Conservation (phyloP, 2,113 vertebrate genomes). For the Perccottus glenii region DNA sequence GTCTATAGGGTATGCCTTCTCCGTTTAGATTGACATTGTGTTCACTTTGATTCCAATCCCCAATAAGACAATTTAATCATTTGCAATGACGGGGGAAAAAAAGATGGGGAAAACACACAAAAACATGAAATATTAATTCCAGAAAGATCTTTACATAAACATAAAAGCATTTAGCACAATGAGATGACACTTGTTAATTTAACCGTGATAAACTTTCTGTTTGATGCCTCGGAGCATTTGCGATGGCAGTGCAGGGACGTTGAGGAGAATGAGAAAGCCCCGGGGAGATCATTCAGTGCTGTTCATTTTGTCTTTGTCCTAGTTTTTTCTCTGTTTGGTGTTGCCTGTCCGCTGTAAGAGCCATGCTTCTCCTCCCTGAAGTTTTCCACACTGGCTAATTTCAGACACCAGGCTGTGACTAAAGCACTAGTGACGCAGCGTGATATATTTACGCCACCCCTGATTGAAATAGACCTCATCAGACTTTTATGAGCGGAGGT, state of each 20-base stretch:
- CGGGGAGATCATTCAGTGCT: conserved; percentile 56
- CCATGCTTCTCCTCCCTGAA: conserved; percentile 60
- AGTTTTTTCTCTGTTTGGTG: conserved; percentile 59
- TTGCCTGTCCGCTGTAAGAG: conserved; percentile 47
- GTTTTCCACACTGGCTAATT: conserved; percentile 52
- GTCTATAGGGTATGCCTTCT: conserved; percentile 73
- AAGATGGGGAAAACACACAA: conserved; percentile 51
- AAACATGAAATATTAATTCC: conserved; percentile 83
- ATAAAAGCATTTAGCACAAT: conserved; percentile 78
- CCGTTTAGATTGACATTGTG: conserved; percentile 74
- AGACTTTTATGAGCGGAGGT: conserved; percentile 25
- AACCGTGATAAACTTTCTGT: conserved; percentile 77
- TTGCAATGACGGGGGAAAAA: conserved; percentile 54
- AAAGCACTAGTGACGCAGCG: conserved; percentile 31
- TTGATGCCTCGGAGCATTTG: conserved; percentile 75
- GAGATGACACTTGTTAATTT: conserved; percentile 82
- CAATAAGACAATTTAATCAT: conserved; percentile 73
- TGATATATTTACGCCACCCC: conserved; percentile 21
- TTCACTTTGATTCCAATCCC: conserved; percentile 73
- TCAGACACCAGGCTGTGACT: conserved; percentile 35
- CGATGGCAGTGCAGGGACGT: conserved; percentile 65
- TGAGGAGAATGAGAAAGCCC: conserved; percentile 66
- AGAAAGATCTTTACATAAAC: conserved; percentile 78
- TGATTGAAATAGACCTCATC: conserved; percentile 44
- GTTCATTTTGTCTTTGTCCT: conserved; percentile 77